These are phyloP conservation scores for Halichondria panicea DNA, from an alignment of 37 sponge, comb jelly and placozoan species.

Conservation along the genomic window DNA sequence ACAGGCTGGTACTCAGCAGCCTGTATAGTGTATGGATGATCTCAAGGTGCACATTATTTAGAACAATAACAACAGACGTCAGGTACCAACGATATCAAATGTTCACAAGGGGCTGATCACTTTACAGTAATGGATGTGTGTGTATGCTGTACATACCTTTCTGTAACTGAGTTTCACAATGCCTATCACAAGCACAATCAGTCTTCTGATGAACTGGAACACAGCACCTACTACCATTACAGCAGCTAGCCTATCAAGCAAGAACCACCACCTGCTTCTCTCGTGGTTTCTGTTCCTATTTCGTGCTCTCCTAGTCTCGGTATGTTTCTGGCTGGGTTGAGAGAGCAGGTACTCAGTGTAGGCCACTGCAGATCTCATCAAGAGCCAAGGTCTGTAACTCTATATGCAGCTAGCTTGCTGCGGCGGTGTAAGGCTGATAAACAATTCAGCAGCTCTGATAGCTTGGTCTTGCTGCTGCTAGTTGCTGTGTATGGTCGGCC, in stretches of 20 bases:
- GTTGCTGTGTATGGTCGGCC: too few relatives aligned
- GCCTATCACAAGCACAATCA: conserved; percentile 29
- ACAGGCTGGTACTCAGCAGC: conserved; percentile 63
- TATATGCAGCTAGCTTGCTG: too few relatives aligned
- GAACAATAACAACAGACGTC: not conserved
- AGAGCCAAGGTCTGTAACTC: too few relatives aligned
- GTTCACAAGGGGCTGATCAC: not conserved
- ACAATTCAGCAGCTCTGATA: too few relatives aligned
- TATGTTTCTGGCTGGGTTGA: too few relatives aligned
- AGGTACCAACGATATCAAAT: not conserved
- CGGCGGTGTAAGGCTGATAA: too few relatives aligned
- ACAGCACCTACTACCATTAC: conserved; percentile 35
- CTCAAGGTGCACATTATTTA: not conserved
- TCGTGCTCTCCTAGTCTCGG: too few relatives aligned
- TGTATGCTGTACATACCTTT: conserved; percentile 14
- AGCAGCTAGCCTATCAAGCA: too few relatives aligned
- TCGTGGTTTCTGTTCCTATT: not conserved
- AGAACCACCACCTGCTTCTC: conserved; percentile 1
- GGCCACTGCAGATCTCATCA: too few relatives aligned
- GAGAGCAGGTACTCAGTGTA: too few relatives aligned
- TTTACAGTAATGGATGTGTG: too few relatives aligned
- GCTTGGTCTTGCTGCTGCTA: too few relatives aligned
- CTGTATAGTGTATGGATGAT: conserved; percentile 16
- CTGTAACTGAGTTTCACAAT: conserved; percentile 37
- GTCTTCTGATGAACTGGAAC: conserved; percentile 29